Conservation (phyloP, 2,888 invertebrate species). For the Drepana falcataria region DNA sequence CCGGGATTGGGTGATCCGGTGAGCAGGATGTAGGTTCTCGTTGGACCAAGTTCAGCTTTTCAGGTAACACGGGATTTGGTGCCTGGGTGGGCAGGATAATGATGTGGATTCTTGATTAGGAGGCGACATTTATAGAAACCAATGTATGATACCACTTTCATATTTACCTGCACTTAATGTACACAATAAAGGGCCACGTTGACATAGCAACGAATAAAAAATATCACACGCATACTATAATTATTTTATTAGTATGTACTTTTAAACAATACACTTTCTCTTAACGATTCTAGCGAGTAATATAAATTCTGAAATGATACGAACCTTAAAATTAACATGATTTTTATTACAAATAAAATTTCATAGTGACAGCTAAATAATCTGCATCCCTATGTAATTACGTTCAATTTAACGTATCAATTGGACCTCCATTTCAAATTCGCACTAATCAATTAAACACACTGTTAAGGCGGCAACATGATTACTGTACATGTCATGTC, state of each 20-base stretch:
- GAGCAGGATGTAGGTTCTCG: constrained; percentile 74
- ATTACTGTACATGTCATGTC: constrained; percentile 26
- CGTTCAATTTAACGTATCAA: constrained; percentile 53
- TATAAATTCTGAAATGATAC: constrained; percentile 66
- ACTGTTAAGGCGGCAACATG: constrained; percentile 32
- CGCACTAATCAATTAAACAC: constrained; percentile 58
- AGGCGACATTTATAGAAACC: constrained; percentile 48
- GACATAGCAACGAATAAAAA: constrained; percentile 26
- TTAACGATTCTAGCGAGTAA: constrained; percentile 74
- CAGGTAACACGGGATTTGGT: constrained; percentile 71
- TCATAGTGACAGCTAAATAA: constrained; percentile 49
- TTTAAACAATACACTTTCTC: constrained; percentile 71
- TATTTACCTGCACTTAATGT: constrained; percentile 47
- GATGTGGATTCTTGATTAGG: constrained; percentile 72
- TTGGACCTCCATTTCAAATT: constrained; percentile 76
- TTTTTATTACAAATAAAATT: constrained; percentile 60
- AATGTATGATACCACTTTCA: constrained; percentile 23
- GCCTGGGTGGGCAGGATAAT: constrained; percentile 69
- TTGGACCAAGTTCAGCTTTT: constrained; percentile 61
- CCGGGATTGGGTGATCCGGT: constrained; percentile 76
- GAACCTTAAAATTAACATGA: constrained; percentile 72
- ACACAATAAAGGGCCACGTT: constrained; percentile 11
- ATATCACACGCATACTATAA: constrained; percentile 42
- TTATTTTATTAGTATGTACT: constrained; percentile 68
- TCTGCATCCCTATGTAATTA: constrained; percentile 53